phyloP scores from a whole-genome alignment of 2,888 invertebrate genomes.

The Diaperis boleti region DNA sequence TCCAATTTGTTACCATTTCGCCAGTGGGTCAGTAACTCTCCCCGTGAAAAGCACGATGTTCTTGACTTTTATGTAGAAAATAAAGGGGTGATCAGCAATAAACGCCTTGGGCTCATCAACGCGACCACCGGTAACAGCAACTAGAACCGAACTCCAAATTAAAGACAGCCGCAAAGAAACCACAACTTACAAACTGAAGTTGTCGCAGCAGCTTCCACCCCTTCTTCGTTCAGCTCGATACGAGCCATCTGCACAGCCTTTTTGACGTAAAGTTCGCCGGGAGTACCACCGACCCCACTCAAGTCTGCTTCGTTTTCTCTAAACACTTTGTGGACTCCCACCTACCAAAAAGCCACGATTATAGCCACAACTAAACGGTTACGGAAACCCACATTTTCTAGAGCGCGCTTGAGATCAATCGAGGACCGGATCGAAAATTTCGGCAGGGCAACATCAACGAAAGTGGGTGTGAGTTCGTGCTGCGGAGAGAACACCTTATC shows the following conservation, averaged over 20 bases:
- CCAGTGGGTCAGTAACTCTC: conserved; percentile 2
- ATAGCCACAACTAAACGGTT: background rate
- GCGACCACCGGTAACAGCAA: conserved; percentile 4
- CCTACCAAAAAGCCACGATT: background rate
- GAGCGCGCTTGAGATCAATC: background rate
- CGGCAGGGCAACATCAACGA: background rate
- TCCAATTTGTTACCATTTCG: too few species aligned
- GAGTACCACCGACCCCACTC: conserved; percentile 25
- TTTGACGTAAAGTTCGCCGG: conserved; percentile 1
- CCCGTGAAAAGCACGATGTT: conserved; percentile 7
- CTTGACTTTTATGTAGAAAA: conserved; percentile 27
- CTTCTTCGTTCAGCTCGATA: conserved; percentile 3
- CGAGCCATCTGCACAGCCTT: conserved; percentile 6
- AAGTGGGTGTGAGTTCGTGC: background rate
- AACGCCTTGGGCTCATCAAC: conserved; percentile 15
- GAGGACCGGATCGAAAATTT: conserved; percentile 14
- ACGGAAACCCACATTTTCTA: background rate
- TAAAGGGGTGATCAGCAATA: conserved; percentile 48
- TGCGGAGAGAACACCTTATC: conserved; percentile 9
- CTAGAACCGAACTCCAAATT: conserved; percentile 8
- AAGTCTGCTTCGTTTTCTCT: conserved; percentile 1
- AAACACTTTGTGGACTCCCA: background rate
- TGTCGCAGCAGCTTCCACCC: conserved; percentile 55
- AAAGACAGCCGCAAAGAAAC: background rate
- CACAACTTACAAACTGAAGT: conserved; percentile 50